Conservation (phyloP, 2,113 vertebrate genomes). For the Epinephelus fuscoguttatus region DNA sequence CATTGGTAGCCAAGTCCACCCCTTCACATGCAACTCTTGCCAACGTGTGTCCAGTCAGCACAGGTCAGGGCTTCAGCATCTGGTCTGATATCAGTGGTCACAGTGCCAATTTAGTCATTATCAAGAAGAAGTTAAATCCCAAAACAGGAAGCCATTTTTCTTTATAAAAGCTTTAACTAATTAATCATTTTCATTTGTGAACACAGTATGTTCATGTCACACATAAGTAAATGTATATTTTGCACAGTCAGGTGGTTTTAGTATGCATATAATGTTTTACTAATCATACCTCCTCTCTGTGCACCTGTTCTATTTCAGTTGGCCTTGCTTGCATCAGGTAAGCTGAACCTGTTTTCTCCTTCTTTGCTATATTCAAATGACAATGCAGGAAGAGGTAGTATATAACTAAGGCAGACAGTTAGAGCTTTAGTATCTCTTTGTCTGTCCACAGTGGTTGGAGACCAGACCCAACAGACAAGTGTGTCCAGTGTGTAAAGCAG, state of each 20-base stretch:
- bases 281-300: conserved; percentile 46
- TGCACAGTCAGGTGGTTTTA: neutral
- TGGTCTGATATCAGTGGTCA: neutral
- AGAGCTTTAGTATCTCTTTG: neutral
- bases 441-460: conserved; percentile 91
- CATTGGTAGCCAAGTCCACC: neutral
- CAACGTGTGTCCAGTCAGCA: neutral
- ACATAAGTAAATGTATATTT: neutral
- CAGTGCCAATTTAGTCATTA: neutral
- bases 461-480: conserved; percentile 98
- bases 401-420: neutral
- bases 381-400: neutral
- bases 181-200: neutral
- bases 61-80: neutral
- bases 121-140: neutral
- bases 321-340: conserved; percentile 99
- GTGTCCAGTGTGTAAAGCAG: conserved; percentile 98
- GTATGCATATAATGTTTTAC: neutral
- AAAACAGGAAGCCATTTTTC: neutral
- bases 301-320: conserved; percentile 81
- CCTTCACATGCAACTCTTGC: neutral
- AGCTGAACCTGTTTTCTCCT: conserved; percentile 42
- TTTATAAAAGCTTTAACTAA: neutral
- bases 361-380: neutral
- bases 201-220: neutral